Evolutionary conservation across 2,113 vertebrate genomes (phyloP).

Genomic region (Grammomys dolichurus): DNA sequence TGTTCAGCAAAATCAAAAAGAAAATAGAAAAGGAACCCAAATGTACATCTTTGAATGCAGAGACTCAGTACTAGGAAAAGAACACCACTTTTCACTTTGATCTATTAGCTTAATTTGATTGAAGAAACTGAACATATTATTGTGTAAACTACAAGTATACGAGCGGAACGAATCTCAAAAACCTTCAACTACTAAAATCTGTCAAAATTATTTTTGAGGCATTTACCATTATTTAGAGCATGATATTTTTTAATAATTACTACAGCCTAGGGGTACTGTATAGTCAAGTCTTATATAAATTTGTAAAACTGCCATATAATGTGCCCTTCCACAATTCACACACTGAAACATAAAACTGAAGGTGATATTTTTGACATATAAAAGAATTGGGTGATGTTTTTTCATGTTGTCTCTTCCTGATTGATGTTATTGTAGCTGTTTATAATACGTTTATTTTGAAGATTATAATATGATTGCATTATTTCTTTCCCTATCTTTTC

Average conservation of each 20-base stretch:
- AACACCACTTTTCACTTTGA: not conserved
- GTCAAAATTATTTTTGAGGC: not conserved
- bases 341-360: not conserved
- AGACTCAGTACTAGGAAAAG: not conserved
- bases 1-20: not conserved
- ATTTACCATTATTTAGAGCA: not conserved
- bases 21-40: accelerated
- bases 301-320: not conserved
- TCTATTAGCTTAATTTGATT: not conserved
- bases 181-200: too few relatives aligned
- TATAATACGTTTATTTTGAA: not conserved
- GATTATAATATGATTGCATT: not conserved
- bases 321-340: too few relatives aligned
- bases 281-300: not conserved
- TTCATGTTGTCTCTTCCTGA: not conserved
- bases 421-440: not conserved
- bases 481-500: not conserved
- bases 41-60: not conserved
- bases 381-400: not conserved
- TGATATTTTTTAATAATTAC: not conserved
- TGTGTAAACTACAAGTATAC: not conserved
- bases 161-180: too few relatives aligned
- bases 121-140: not conserved
- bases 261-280: accelerated
- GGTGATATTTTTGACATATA: not conserved